These are phyloP conservation scores for Heterodera schachtii DNA, from an alignment of 1,140 invertebrate species.

Conservation along the genomic window DNA sequence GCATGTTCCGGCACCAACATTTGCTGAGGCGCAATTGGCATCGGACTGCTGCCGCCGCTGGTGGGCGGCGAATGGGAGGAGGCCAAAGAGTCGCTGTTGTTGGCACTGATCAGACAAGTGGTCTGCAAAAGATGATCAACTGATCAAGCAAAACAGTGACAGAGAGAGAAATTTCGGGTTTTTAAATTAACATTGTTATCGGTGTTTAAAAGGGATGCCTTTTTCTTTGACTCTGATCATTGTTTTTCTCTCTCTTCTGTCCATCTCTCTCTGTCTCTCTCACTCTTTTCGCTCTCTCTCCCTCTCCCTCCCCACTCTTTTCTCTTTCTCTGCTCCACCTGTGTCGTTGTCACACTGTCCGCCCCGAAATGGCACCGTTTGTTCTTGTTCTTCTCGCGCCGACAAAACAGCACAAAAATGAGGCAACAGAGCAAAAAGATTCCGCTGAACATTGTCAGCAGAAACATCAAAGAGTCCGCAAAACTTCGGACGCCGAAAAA, in stretches of 20 bases:
- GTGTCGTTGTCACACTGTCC: constrained; percentile 38
- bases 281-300: no score
- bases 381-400: background rate
- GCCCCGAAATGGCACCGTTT: constrained; percentile 32
- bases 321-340: background rate
- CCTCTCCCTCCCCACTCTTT: constrained; percentile 41
- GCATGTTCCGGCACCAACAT: constrained; percentile 29
- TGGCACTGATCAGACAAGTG: constrained; percentile 37
- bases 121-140: constrained; percentile 39
- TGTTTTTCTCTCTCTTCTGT: no score
- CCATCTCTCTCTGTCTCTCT: no score
- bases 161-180: no score
- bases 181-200: no score
- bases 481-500: constrained; percentile 32
- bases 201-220: no score
- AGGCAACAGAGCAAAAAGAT: constrained; percentile 14
- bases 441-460: constrained; percentile 23
- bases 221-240: no score
- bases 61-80: constrained; percentile 50
- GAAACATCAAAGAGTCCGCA: constrained; percentile 23
- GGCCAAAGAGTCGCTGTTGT: constrained; percentile 55
- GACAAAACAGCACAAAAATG: constrained; percentile 9
- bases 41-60: constrained; percentile 32
- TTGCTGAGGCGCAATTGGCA: constrained; percentile 13
- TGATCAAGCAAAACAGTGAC: background rate